Percentiles rank a stretch among this genome's conserved stretches.
These are phyloP conservation scores for Scleropages formosus DNA, from an alignment of 2,797 vertebrate species.

Conservation along the genomic window DNA sequence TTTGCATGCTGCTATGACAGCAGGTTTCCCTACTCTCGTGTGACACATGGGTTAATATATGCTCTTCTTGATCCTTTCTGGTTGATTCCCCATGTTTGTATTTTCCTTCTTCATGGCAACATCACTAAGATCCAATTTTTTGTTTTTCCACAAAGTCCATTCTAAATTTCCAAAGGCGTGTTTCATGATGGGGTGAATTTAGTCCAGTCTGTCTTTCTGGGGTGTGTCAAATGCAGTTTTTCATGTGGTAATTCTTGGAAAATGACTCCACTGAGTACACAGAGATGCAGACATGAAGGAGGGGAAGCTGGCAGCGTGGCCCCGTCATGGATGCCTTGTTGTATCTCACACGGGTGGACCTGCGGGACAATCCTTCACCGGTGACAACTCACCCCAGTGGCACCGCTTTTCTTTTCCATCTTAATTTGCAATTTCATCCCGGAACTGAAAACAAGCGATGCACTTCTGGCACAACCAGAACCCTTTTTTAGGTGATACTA, in stretches of 20 bases:
- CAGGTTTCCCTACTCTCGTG: background rate
- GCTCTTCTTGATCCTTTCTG: no score
- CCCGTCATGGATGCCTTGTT: no score
- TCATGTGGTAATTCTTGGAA: no score
- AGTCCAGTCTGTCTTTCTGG: no score
- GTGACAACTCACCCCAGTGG: background rate
- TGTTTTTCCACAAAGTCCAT: background rate
- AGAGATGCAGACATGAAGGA: no score
- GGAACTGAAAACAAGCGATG: slow-evolving; percentile 3
- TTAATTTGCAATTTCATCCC: slow-evolving; percentile 7
- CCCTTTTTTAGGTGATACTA: slow-evolving; percentile 20
- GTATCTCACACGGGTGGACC: background rate
- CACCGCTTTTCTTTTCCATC: slow-evolving; percentile 60
- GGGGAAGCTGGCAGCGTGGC: no score
- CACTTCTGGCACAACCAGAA: slow-evolving; percentile 14
- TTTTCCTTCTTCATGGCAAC: no score
- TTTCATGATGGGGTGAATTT: background rate
- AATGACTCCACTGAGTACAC: no score
- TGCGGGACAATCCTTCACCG: background rate
- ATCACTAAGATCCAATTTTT: background rate
- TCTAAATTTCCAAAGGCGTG: slow-evolving; percentile 1
- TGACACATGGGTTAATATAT: background rate
- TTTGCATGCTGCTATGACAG: background rate
- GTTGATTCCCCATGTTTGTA: no score
- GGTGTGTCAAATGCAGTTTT: no score